phyloP scores from a whole-genome alignment of 2,797 vertebrate genomes.

The Neopelma chrysocephalum region DNA sequence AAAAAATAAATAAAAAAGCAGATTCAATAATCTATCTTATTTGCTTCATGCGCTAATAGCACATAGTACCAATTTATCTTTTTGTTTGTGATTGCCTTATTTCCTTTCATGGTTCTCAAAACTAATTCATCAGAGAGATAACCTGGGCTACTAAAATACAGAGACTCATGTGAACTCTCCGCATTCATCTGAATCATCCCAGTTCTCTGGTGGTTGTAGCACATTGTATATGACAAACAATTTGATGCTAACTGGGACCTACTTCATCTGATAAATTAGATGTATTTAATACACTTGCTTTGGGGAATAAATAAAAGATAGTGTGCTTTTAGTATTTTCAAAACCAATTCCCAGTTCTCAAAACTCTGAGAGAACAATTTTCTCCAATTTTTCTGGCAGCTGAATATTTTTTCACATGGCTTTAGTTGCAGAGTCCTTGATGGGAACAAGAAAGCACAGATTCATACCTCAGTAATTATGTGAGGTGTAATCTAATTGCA shows the following conservation, averaged over 20 bases:
- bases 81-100: not conserved
- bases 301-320: not conserved
- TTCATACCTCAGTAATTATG: not conserved
- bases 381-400: not conserved
- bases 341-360: not conserved
- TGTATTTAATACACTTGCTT: not conserved
- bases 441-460: not conserved
- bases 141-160: not conserved
- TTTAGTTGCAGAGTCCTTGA: not conserved
- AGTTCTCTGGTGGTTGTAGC: not conserved
- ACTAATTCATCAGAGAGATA: not conserved
- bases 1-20: not conserved
- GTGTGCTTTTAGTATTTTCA: not conserved
- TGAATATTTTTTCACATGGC: not conserved
- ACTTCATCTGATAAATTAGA: slow-evolving; percentile 28
- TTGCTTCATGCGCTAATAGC: not conserved
- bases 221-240: not conserved
- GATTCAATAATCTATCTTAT: not conserved
- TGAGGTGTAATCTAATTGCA: not conserved
- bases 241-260: not conserved
- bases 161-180: not conserved
- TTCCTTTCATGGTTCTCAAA: not conserved
- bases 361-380: not conserved
- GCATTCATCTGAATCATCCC: not conserved
- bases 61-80: not conserved